Percentiles rank a stretch among this genome's conserved stretches.
These are phyloP conservation scores for Eubucco bourcierii DNA, from an alignment of 2,113 vertebrate genomes.

Conservation along the genomic window DNA sequence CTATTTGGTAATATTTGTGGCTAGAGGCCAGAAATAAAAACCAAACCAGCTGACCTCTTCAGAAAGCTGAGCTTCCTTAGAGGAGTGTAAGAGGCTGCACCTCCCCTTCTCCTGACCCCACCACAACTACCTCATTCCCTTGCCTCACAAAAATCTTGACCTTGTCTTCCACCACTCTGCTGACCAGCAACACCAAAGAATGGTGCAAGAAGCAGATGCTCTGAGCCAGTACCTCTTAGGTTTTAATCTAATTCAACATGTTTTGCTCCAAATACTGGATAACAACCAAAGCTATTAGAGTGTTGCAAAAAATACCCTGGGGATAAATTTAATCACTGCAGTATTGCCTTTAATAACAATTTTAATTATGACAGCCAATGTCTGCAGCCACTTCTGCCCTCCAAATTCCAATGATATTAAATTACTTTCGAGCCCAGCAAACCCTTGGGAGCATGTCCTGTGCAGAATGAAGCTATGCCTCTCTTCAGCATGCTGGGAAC, in stretches of 20 bases:
- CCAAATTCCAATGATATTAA: slow-evolving; percentile 18
- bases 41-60: not conserved
- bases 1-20: not conserved
- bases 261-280: not conserved
- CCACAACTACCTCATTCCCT: too few relatives aligned
- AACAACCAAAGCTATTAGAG: not conserved
- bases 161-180: not conserved
- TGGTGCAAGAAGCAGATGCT: not conserved
- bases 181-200: not conserved
- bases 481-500: not conserved
- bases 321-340: slow-evolving; percentile 18
- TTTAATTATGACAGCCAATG: slow-evolving; percentile 11
- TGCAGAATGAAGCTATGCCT: not conserved
- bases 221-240: not conserved
- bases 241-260: not conserved
- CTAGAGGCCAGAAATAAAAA: not conserved
- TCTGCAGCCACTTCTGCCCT: slow-evolving; percentile 26
- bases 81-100: not conserved
- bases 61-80: not conserved
- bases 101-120: not conserved
- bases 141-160: not conserved
- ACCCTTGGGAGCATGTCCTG: not conserved
- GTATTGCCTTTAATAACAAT: slow-evolving; percentile 7
- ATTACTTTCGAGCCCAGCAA: slow-evolving; percentile 6
- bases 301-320: not conserved